Base-by-base conservation (phyloP, 1,140 invertebrate genomes). In the Myzus persicae region DNA sequence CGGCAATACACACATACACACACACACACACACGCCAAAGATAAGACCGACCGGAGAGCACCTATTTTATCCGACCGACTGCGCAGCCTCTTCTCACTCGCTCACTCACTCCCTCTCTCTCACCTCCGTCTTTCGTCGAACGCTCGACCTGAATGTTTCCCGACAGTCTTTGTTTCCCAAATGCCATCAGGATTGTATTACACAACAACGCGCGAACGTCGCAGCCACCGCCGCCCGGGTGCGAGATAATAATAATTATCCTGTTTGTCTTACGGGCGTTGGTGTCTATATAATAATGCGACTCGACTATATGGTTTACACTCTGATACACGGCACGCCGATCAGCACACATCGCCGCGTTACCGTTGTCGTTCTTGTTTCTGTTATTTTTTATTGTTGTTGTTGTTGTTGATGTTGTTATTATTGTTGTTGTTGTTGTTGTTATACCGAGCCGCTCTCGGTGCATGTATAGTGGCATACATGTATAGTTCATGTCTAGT, bases 171-270 rank as follows among this genome's bases (percentile, higher is more conserved):
- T 89, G 88, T 89, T 89, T 89, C 48, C 36, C 48, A 89, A 51
- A 89, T 89, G 48, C 88, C 48, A 54, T 22, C 88, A 38, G 88
- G 88, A 89, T 54, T 40, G 36, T 54, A 40, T 89, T 89, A 89
- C 88, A 40, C 88, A 54, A 40, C 88, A 89, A 48, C 48, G 3
- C 87, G 36, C 87, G 48, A 26, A 89, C 48, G 36, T 38, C 46
- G n/a, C 20, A 36, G n/a, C 20, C 44, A n/a, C 85, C 85, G 31
- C 82, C 82, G 8, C 22, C 46, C 46, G 20, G 87, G 46, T 51
- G 87, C 87, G 31, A 89, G 46, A 51, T 89, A 51, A 89, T 89
- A 54, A 89, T 89, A 38, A 89, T 89, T 54, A 89, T 89, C 24
- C 48, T 40, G 88, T 89, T 89, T 89, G 54, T 88, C 48, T 88